Percentiles rank a stretch among this genome's conserved stretches.
Evolutionary conservation across 2,113 vertebrate species (phyloP).

Genomic region (Mirounga angustirostris): DNA sequence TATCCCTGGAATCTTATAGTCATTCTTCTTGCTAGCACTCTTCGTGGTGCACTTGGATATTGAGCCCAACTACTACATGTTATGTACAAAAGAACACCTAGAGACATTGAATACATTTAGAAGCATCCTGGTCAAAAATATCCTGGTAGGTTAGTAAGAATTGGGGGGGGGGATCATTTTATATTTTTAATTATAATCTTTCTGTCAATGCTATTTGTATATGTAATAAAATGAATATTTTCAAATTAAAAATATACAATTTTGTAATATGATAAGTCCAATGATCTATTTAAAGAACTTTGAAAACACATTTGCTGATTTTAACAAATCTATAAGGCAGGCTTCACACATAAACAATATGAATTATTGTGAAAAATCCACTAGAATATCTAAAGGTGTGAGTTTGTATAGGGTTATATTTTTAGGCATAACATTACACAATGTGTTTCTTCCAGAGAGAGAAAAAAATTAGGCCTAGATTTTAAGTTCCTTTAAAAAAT

Average conservation of each 20-base stretch:
- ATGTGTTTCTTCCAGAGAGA: conserved; percentile 38
- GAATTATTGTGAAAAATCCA: conserved; percentile 83
- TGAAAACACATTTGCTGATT: conserved; percentile 82
- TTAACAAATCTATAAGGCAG: conserved; percentile 82
- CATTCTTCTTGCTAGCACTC: neutral
- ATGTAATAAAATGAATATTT: conserved; percentile 50
- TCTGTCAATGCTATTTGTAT: neutral
- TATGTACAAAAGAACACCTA: neutral
- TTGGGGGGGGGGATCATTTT: neutral
- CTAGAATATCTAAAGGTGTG: conserved; percentile 84
- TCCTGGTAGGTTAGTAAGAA: neutral
- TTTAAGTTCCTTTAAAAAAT: conserved; percentile 54
- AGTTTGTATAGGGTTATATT: conserved; percentile 82
- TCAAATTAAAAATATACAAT: conserved; percentile 43
- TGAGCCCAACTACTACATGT: neutral
- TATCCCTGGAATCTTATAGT: neutral
- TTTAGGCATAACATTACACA: conserved; percentile 75
- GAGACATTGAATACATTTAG: neutral
- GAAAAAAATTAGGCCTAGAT: conserved; percentile 41
- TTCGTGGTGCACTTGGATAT: neutral
- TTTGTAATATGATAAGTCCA: conserved; percentile 62
- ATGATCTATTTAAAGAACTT: conserved; percentile 42
- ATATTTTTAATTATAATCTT: neutral
- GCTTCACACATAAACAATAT: conserved; percentile 84
- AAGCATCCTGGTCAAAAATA: neutral